Conservation (phyloP, 1,140 invertebrate species). For the Lasioglossum baleicum region DNA sequence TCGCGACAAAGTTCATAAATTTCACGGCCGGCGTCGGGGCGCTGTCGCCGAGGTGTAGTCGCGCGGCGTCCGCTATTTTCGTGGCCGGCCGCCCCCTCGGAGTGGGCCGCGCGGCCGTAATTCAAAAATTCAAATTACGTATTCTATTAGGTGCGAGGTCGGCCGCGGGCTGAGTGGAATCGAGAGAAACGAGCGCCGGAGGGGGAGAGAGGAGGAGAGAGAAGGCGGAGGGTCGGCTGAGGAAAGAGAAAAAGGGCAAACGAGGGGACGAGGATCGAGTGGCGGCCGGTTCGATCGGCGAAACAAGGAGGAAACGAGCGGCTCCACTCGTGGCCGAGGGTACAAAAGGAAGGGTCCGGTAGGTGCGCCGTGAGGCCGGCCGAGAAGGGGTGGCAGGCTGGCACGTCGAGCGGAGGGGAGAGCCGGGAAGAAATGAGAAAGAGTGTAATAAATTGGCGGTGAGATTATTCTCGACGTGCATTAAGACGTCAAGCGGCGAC, state of each 20-base stretch:
- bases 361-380: conserved; percentile 52
- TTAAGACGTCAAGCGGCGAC: conserved; percentile 81
- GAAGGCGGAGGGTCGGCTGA: too few species aligned
- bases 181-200: neutral
- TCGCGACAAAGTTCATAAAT: too few species aligned
- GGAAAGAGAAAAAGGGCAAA: conserved; percentile 21
- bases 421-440: conserved; percentile 78
- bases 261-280: conserved; percentile 45
- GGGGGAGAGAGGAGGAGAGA: neutral
- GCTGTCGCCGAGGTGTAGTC: too few species aligned
- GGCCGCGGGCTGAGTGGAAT: conserved; percentile 7
- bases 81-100: neutral
- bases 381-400: conserved; percentile 42
- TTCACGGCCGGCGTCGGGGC: too few species aligned
- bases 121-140: conserved; percentile 76
- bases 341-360: conserved; percentile 62
- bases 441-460: conserved; percentile 80
- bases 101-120: conserved; percentile 53
- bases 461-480: conserved; percentile 81
- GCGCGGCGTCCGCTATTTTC: conserved; percentile 32
- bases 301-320: too few species aligned
- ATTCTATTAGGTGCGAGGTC: conserved; percentile 76
- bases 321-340: conserved; percentile 56
- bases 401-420: conserved; percentile 49
- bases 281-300: too few species aligned